A percentile compares a stretch with the other conserved stretches of the same genome.
Conservation (phyloP, 2,888 invertebrate genomes). For the Aelia acuminata region DNA sequence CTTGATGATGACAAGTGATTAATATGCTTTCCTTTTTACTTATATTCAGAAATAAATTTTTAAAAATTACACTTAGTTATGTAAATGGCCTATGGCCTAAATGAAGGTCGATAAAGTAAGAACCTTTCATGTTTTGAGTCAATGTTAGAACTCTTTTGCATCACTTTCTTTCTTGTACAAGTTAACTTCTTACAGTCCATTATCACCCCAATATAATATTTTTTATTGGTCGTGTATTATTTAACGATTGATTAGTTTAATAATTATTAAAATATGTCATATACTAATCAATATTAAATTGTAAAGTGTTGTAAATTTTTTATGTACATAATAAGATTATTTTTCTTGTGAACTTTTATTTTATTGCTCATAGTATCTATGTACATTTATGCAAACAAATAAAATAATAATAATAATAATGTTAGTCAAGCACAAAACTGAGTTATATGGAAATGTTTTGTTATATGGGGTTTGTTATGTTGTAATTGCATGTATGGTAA, state of each 20-base stretch:
- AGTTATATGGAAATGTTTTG: constrained; percentile 23
- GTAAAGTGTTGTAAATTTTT: constrained; percentile 44
- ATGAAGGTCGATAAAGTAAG: neutral
- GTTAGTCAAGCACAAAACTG: constrained; percentile 55
- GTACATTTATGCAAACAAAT: constrained; percentile 58
- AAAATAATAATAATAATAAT: constrained; percentile 12
- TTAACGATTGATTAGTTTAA: constrained; percentile 4
- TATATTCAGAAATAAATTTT: neutral
- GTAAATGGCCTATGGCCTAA: neutral
- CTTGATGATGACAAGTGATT: neutral
- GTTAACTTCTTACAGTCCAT: neutral
- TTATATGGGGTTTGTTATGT: constrained; percentile 15
- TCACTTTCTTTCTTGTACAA: constrained; percentile 1
- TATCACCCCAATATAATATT: neutral
- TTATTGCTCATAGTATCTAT: constrained; percentile 51
- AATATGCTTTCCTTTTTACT: neutral
- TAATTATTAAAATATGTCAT: constrained; percentile 4
- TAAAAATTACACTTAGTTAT: neutral
- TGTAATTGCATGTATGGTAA: constrained; percentile 15
- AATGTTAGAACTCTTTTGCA: constrained; percentile 35
- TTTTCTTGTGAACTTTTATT: constrained; percentile 15
- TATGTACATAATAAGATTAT: constrained; percentile 38
- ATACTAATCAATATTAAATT: constrained; percentile 11
- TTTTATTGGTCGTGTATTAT: neutral
- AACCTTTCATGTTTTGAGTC: neutral